These are phyloP conservation scores for Heteromurus nitidus DNA, from an alignment of 2,888 invertebrate species.

Conservation along the genomic window DNA sequence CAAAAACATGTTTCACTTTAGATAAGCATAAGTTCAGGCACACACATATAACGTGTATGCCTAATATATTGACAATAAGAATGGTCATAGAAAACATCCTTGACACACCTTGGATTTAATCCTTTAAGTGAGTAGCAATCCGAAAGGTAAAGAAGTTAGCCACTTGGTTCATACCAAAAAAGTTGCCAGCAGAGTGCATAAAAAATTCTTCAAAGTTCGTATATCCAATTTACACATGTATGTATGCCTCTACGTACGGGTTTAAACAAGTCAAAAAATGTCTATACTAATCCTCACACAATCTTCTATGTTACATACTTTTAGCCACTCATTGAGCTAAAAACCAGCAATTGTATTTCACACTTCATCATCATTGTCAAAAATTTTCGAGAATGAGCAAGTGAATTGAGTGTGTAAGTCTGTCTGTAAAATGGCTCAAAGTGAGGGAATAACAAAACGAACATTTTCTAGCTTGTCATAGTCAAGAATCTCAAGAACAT, in stretches of 20 bases:
- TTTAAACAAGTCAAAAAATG: too few relatives aligned
- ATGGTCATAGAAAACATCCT: slow-evolving; percentile 46
- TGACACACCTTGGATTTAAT: slow-evolving; percentile 54
- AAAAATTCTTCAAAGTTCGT: too few relatives aligned
- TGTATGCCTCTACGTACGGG: too few relatives aligned
- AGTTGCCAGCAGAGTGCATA: slow-evolving; percentile 16
- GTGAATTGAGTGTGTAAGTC: not conserved
- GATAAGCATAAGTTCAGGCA: too few relatives aligned
- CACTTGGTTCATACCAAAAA: slow-evolving; percentile 18
- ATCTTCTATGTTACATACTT: too few relatives aligned
- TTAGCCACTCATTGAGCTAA: too few relatives aligned
- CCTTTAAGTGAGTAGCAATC: slow-evolving; percentile 18
- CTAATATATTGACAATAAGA: slow-evolving; percentile 2
- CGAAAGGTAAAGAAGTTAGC: too few relatives aligned
- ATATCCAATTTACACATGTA: too few relatives aligned
- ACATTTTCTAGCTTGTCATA: slow-evolving; percentile 41
- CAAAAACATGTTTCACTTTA: too few relatives aligned
- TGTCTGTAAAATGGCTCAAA: not conserved
- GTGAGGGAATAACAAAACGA: slow-evolving; percentile 14
- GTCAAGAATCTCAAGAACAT: slow-evolving; percentile 39
- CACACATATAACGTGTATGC: not conserved
- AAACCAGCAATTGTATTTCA: not conserved
- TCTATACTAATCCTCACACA: too few relatives aligned
- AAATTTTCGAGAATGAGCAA: slow-evolving; percentile 11
- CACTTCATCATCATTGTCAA: not conserved